Base-by-base conservation (phyloP, 1,140 invertebrate genomes). In the Hyles euphorbiae region DNA sequence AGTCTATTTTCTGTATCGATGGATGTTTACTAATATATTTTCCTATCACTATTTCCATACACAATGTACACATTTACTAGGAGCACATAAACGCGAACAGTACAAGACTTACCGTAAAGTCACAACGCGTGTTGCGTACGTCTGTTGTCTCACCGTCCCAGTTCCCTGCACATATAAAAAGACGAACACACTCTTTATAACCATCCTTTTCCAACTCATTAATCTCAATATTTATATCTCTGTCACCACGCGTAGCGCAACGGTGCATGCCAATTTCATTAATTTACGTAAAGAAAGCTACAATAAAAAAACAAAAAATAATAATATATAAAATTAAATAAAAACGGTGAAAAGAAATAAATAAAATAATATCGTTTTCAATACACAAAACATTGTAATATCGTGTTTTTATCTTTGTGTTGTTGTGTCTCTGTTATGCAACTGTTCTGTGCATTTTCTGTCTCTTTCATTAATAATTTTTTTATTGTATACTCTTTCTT, bases 141-240 rank as follows among this genome's bases (percentile, higher is more conserved):
- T 10, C 22, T 52, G 22, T 45, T 60, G 54, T 44, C 68, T 60
- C 68, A 63, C 64, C 53, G 52, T 57, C 60, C 67, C 60, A 72
- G 70, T 78, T 78, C 80, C 84, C 84, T 87, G 83, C 84, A 87
- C 84, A 87, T 82, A 86, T 87, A 87, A 87, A 54, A 82, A 81
- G 79, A 83, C 65, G 81, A 58, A 78, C 83, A 84, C 84, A 87
- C 84, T 84, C 84, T 83, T 76, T 78, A 80, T 70, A 59, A 65
- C 61, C 67, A 76, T 70, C 64, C 65, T 73, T 74, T 76, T 70
- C 61, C 74, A 67, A 53, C 67, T 50, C 61, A 54, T 63, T 65
- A 67, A 60, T 70, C 53, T 64, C 48, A 53, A 65, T 43, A 63
- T 65, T 60, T 69, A 65, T 75, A 72, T 77, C 71, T 76, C 70